Evolutionary conservation across 2,113 vertebrate genomes (phyloP), one percentile per base, ranked within the genome.

Genomic region (Mus pahari): DNA sequence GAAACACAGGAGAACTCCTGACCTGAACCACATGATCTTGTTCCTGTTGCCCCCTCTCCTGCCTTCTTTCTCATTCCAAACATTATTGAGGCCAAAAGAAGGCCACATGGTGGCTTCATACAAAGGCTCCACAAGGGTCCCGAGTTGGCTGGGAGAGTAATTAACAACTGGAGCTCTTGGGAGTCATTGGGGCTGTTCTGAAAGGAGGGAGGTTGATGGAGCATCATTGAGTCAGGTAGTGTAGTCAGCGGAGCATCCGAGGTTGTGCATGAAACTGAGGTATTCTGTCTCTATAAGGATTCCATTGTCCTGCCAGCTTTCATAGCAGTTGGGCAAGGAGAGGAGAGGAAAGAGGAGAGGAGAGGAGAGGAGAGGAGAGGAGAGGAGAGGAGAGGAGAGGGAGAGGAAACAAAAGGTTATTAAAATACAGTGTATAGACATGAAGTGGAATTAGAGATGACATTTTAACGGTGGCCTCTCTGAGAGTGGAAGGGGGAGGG

Each of bases 401-500:
- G 92, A 89, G 0, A 0, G 93, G 71, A 77, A 96, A 89, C 96
- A 97, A 97, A 97, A 96, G 95, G 50, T 97, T 74, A 1, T 97
- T 98, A 95, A 97, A 97, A 94, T 88, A 36, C 7, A 1, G 91
- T 96, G 94, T 97, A 95, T 93, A 1, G 0, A 90, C 97, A 86
- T 36, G 86, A 97, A 97, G 96, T 77, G 91, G 88, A 97, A 97
- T 97, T 86, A 62, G 84, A 93, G 75, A 83, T 96, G 91, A 58
- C 91, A 73, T 97, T 98, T 97, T 98, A 97, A 96, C 17, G 4
- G 55, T 93, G 71, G 93, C n/a, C 86, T 97, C 93, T 97, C 96
- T 89, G 98, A 92, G 96, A 81, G 86, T 94, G 62, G 22, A 89
- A 95, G 84, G 62, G 82, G 97, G 95, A 96, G 95, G 89, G 75